Evolutionary conservation across 2,113 vertebrate species (phyloP).

Genomic region (Colaptes auratus): DNA sequence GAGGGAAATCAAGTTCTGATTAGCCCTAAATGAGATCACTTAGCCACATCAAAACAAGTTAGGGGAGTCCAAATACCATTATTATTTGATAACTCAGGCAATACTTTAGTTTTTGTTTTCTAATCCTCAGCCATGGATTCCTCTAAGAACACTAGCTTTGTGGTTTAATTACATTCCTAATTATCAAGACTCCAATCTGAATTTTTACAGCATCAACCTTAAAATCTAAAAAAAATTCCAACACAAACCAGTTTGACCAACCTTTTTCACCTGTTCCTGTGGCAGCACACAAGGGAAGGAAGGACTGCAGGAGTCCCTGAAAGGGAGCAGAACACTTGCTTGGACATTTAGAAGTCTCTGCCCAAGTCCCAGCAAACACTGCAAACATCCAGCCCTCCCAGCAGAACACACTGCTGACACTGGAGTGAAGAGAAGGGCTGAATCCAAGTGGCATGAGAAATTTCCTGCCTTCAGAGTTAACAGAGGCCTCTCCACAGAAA

Average conservation of each 20-base stretch:
- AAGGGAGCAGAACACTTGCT: background rate
- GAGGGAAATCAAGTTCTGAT: background rate
- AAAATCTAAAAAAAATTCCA: background rate
- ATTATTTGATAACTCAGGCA: background rate
- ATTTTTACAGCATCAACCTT: background rate
- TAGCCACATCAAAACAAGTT: background rate
- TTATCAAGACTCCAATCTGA: background rate
- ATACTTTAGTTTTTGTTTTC: background rate
- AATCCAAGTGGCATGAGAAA: background rate
- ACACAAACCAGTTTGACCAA: background rate
- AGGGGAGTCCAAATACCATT: background rate
- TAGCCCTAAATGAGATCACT: background rate
- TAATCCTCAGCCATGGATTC: background rate
- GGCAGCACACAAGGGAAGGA: background rate
- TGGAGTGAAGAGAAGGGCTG: background rate
- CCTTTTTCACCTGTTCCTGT: rapidly evolving
- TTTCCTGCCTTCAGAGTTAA: background rate
- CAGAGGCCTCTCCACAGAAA: background rate
- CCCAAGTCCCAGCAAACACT: rapidly evolving
- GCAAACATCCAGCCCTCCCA: background rate
- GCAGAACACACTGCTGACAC: background rate
- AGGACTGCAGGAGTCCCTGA: background rate
- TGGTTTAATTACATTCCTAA: background rate
- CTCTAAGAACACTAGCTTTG: background rate
- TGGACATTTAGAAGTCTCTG: background rate